phyloP scores from a whole-genome alignment of 92 coral and sea anemone genomes.

The Virgularia gustaviana region DNA sequence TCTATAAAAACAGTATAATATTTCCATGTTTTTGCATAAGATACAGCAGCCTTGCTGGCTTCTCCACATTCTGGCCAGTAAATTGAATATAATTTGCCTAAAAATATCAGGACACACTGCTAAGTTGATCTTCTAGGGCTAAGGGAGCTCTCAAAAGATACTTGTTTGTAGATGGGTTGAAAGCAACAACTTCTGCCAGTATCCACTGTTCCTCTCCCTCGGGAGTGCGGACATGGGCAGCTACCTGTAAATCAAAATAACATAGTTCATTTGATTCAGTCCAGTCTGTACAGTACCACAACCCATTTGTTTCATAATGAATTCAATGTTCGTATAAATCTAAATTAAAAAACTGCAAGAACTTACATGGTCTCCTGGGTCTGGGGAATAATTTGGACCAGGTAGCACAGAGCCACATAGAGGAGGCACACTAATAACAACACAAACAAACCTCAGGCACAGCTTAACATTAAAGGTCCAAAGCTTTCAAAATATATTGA shows the following conservation, averaged over 20 bases:
- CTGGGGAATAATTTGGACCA: constrained; percentile 67
- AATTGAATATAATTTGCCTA: background rate
- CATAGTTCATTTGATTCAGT: no score
- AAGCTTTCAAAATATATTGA: background rate
- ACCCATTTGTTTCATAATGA: no score
- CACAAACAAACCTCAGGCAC: background rate
- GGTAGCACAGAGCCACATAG: constrained; percentile 84
- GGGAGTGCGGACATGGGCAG: constrained; percentile 92
- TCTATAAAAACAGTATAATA: no score
- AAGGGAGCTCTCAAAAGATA: constrained; percentile 56
- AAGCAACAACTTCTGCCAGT: constrained; percentile 86
- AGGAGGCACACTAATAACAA: constrained; percentile 84
- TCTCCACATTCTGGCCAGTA: constrained; percentile 6
- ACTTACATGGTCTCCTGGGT: constrained; percentile 95
- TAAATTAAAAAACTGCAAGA: background rate
- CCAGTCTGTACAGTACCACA: no score
- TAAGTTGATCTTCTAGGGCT: background rate
- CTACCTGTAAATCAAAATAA: no score
- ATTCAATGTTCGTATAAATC: background rate
- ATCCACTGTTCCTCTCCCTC: constrained; percentile 99
- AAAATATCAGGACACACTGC: background rate
- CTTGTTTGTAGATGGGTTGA: constrained; percentile 86
- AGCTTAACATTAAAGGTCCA: background rate
- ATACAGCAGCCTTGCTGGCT: no score
- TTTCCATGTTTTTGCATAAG: no score